Evolutionary conservation across 2,113 vertebrate genomes (phyloP).

Genomic region (Lates calcarifer): DNA sequence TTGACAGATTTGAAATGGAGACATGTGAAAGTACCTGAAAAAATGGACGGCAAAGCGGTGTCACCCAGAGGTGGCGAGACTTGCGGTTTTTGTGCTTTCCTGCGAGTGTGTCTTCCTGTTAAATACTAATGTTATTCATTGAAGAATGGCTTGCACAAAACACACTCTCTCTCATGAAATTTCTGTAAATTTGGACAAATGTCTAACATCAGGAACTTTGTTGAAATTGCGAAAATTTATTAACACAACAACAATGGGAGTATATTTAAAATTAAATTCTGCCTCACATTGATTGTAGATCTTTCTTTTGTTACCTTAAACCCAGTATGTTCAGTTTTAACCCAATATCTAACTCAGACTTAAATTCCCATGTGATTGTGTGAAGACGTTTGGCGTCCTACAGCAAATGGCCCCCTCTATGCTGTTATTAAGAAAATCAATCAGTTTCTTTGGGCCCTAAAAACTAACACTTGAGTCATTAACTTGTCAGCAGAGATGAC

Average conservation of each 20-base stretch:
- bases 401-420: conserved; percentile 22
- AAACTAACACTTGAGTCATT: conserved; percentile 40
- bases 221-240: neutral
- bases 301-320: neutral
- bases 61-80: neutral
- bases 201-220: neutral
- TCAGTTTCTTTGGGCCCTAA: conserved; percentile 17
- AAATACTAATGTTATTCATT: neutral
- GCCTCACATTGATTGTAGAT: neutral
- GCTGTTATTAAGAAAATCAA: conserved; percentile 24
- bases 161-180: neutral
- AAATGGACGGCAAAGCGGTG: conserved; percentile 1
- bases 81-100: neutral
- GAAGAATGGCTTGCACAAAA: neutral
- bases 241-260: neutral
- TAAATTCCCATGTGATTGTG: neutral
- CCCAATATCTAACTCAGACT: neutral
- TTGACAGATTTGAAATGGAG: conserved; percentile 77
- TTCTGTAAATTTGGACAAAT: neutral
- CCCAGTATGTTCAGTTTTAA: neutral
- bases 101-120: neutral
- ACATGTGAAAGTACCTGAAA: conserved; percentile 62
- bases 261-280: neutral
- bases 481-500: conserved; percentile 50
- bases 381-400: conserved; percentile 5